A percentile compares a stretch with the other conserved stretches of the same genome.
phyloP scores from a whole-genome alignment of 1,140 invertebrate species.

The Colletes latitarsis region DNA sequence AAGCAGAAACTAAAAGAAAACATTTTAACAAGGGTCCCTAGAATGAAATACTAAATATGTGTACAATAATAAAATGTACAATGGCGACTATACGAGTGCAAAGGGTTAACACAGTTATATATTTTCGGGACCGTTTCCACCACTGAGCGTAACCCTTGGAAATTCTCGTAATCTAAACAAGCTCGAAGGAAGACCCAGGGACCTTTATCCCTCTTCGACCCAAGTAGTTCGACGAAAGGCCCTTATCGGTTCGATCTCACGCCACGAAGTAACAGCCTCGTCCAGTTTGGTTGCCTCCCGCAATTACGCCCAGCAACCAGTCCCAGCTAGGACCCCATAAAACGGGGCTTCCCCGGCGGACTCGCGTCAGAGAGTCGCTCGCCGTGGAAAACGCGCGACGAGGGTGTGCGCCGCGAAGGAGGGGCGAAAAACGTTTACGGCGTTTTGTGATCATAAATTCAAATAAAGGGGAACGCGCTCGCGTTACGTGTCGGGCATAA shows the following conservation, averaged over 20 bases:
- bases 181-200: background rate
- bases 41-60: too few relatives aligned
- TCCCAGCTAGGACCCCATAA: constrained; percentile 7
- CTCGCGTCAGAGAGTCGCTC: background rate
- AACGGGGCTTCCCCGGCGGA: background rate
- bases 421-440: constrained; percentile 41
- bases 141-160: too few relatives aligned
- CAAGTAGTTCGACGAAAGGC: background rate
- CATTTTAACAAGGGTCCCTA: too few relatives aligned
- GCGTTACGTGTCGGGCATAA: constrained; percentile 70
- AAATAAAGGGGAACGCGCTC: constrained; percentile 66
- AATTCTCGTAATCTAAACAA: too few relatives aligned
- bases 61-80: too few relatives aligned
- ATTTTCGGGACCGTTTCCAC: too few relatives aligned
- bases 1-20: too few relatives aligned
- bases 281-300: background rate
- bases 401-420: background rate
- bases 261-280: background rate
- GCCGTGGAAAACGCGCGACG: constrained; percentile 1
- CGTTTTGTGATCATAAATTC: constrained; percentile 67
- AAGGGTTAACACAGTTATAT: too few relatives aligned
- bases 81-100: too few relatives aligned
- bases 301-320: background rate
- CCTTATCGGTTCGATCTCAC: constrained; percentile 22
- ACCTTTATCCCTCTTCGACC: background rate